Conservation (phyloP, 30 jellyfish, hydroid and myxozoan species). For the Rhopilema esculentum region DNA sequence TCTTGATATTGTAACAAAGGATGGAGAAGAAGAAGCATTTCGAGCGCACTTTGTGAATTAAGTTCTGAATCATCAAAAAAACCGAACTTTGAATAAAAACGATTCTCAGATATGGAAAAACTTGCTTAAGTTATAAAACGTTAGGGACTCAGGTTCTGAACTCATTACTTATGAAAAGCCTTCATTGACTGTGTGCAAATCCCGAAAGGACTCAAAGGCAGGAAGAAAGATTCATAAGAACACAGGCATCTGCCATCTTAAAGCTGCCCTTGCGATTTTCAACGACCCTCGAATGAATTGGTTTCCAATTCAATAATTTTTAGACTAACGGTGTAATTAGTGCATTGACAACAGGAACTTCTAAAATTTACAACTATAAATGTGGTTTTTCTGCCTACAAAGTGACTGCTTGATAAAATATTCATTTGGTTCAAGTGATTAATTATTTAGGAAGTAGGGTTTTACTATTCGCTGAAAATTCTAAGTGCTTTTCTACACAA, state of each 20-base stretch:
- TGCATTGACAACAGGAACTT: not conserved
- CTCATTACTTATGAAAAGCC: too few species aligned
- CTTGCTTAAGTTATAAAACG: too few species aligned
- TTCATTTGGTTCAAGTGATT: constrained; percentile 30
- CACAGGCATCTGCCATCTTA: not conserved
- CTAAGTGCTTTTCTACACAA: not conserved
- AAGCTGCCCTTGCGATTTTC: not conserved
- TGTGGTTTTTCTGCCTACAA: not conserved
- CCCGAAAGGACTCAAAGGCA: too few species aligned
- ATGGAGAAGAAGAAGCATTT: too few species aligned
- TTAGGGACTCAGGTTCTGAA: too few species aligned
- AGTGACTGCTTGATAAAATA: constrained; percentile 33
- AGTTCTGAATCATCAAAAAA: too few species aligned
- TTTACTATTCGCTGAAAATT: not conserved
- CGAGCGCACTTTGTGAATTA: too few species aligned
- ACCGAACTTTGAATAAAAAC: too few species aligned
- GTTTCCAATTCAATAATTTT: not conserved
- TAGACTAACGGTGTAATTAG: not conserved
- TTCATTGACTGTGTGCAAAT: too few species aligned
- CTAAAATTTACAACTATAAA: not conserved
- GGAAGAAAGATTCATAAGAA: not conserved
- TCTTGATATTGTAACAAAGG: too few species aligned
- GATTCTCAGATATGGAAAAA: too few species aligned
- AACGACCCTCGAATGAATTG: not conserved
- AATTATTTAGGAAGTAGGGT: constrained; percentile 20